These are phyloP conservation scores for Mythimna lalbum DNA, from an alignment of 2,888 invertebrate genomes.

Conservation along the genomic window DNA sequence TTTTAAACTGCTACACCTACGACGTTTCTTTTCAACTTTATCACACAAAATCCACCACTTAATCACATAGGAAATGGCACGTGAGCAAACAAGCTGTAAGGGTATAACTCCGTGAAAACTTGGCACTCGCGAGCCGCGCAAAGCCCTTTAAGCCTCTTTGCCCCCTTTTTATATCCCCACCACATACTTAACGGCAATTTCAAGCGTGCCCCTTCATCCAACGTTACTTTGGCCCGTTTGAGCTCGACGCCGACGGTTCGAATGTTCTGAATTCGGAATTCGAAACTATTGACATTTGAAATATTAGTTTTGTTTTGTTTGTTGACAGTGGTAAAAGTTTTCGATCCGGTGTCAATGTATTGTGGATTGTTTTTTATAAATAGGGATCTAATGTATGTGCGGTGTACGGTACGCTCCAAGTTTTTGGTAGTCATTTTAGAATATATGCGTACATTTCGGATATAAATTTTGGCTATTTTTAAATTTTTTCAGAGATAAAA, in stretches of 20 bases:
- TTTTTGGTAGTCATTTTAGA: background rate
- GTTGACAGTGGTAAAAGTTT: slow-evolving; percentile 55
- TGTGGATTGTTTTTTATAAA: slow-evolving; percentile 41
- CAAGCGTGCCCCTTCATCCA: slow-evolving; percentile 78
- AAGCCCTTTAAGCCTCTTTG: slow-evolving; percentile 86
- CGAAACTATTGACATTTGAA: slow-evolving; percentile 66
- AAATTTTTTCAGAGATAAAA: background rate
- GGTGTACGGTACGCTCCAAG: slow-evolving; percentile 13
- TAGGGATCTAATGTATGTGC: slow-evolving; percentile 26
- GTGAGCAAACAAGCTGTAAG: slow-evolving; percentile 80
- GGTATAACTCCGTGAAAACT: slow-evolving; percentile 81
- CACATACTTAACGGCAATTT: slow-evolving; percentile 88
- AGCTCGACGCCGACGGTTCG: slow-evolving; percentile 53
- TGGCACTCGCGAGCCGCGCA: slow-evolving; percentile 78
- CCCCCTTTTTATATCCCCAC: slow-evolving; percentile 84
- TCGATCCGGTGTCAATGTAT: slow-evolving; percentile 50
- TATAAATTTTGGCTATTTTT: slow-evolving; percentile 10
- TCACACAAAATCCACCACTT: slow-evolving; percentile 77
- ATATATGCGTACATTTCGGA: background rate
- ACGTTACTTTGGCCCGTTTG: slow-evolving; percentile 71
- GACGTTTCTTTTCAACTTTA: slow-evolving; percentile 66
- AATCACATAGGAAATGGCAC: slow-evolving; percentile 83
- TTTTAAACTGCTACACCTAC: slow-evolving; percentile 42
- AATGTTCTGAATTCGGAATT: slow-evolving; percentile 61
- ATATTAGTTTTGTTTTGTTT: slow-evolving; percentile 66